Conservation (phyloP, 2,888 invertebrate genomes). For the Apantesis nais region DNA sequence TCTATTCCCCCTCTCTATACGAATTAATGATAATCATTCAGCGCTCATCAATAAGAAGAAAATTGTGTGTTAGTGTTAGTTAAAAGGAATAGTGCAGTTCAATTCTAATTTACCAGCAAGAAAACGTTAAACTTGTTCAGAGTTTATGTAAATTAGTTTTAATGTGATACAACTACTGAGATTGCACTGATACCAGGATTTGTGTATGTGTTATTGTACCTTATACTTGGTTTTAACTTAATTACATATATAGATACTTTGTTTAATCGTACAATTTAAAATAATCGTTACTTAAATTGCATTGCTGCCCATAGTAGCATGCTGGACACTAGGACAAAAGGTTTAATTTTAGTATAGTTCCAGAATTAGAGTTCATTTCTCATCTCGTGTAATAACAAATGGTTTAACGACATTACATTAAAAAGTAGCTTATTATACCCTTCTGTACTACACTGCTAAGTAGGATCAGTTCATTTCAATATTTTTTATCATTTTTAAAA, state of each 20-base stretch:
- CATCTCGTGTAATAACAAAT: too few species aligned
- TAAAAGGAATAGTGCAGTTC: conserved; percentile 44
- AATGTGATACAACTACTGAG: conserved; percentile 18
- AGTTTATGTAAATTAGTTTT: conserved; percentile 32
- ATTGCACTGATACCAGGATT: conserved; percentile 29
- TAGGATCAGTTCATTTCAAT: too few species aligned
- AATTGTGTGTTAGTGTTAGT: conserved; percentile 66
- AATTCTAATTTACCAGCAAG: conserved; percentile 22
- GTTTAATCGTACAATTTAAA: too few species aligned
- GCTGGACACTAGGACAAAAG: too few species aligned
- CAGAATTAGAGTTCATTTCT: background rate
- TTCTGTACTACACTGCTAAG: background rate
- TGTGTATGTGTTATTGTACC: conserved; percentile 24
- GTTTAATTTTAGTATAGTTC: background rate
- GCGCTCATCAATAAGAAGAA: conserved; percentile 66
- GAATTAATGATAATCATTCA: conserved; percentile 76
- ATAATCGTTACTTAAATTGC: too few species aligned
- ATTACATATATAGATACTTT: too few species aligned
- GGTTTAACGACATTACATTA: background rate
- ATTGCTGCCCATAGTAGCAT: too few species aligned
- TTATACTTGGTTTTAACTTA: conserved; percentile 6
- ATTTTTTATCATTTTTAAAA: too few species aligned
- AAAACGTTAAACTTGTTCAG: conserved; percentile 17
- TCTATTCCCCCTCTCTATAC: conserved; percentile 46
- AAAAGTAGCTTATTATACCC: background rate